phyloP scores from a whole-genome alignment of 2,113 vertebrate species.

The Scolopax mira region DNA sequence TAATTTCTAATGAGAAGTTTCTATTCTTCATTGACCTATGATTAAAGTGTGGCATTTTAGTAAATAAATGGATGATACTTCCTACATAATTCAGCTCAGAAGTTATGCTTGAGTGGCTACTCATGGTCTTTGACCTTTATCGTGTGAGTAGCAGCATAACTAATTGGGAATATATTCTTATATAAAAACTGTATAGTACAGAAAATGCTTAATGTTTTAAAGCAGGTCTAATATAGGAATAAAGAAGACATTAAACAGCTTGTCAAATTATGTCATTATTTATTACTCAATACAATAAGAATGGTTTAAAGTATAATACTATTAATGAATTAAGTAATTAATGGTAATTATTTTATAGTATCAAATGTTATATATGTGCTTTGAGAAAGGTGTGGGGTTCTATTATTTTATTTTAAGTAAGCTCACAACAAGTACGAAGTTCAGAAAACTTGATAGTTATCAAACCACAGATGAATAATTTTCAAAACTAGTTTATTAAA shows the following conservation, averaged over 20 bases:
- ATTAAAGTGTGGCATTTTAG: slow-evolving; percentile 72
- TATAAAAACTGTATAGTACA: neutral
- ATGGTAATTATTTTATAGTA: neutral
- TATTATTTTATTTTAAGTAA: neutral
- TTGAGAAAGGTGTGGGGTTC: neutral
- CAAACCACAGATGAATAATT: neutral
- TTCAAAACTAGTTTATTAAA: neutral
- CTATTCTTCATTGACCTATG: slow-evolving; percentile 71
- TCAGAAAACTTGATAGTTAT: neutral
- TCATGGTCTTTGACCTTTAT: slow-evolving; percentile 27
- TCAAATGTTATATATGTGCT: neutral
- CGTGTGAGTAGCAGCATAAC: neutral
- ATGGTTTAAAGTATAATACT: neutral
- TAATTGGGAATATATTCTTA: slow-evolving; percentile 45
- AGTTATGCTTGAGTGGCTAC: slow-evolving; percentile 32
- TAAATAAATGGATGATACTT: slow-evolving; percentile 64
- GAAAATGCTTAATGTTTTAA: neutral
- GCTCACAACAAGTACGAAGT: neutral
- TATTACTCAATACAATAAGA: neutral
- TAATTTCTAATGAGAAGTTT: slow-evolving; percentile 68
- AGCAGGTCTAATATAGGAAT: neutral
- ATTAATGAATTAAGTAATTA: neutral
- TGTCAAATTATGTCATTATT: neutral
- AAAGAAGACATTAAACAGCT: neutral
- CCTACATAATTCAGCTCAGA: slow-evolving; percentile 46